These are phyloP conservation scores for Resseliella maxima DNA, from an alignment of 2,888 invertebrate genomes.

Conservation along the genomic window DNA sequence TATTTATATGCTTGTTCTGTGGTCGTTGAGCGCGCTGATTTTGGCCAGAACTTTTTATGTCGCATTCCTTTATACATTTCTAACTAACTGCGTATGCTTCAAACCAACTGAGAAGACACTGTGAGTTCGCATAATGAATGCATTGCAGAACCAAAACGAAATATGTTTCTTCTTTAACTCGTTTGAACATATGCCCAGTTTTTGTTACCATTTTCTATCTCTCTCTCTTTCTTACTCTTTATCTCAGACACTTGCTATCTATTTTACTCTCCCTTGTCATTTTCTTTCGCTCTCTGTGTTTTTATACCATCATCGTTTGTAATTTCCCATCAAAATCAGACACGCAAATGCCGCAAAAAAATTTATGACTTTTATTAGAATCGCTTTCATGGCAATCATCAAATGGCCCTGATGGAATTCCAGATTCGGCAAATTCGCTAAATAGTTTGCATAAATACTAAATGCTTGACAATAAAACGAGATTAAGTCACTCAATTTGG, in stretches of 20 bases:
- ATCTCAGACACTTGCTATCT: too few relatives aligned
- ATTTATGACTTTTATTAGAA: conserved; percentile 20
- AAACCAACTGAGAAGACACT: background rate
- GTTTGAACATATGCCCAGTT: conserved; percentile 41
- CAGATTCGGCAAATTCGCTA: conserved; percentile 34
- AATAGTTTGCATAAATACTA: conserved; percentile 5
- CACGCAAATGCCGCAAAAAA: background rate
- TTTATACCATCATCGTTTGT: background rate
- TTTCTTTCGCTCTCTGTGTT: background rate
- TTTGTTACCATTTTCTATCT: background rate
- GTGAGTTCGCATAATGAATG: conserved; percentile 35
- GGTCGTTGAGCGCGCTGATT: conserved; percentile 33
- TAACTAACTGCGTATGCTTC: background rate
- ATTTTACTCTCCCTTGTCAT: too few relatives aligned
- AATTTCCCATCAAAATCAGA: conserved; percentile 25
- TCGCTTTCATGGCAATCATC: conserved; percentile 23
- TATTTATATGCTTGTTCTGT: background rate
- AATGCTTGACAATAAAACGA: conserved; percentile 34
- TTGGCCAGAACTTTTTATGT: conserved; percentile 31
- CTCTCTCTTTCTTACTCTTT: background rate
- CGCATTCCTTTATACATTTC: background rate
- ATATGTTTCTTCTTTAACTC: conserved; percentile 45
- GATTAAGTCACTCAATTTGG: conserved; percentile 22
- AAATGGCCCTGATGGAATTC: conserved; percentile 20
- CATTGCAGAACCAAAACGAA: background rate